These are phyloP conservation scores for Maniola jurtina DNA, from an alignment of 1,140 invertebrate genomes.

Conservation along the genomic window DNA sequence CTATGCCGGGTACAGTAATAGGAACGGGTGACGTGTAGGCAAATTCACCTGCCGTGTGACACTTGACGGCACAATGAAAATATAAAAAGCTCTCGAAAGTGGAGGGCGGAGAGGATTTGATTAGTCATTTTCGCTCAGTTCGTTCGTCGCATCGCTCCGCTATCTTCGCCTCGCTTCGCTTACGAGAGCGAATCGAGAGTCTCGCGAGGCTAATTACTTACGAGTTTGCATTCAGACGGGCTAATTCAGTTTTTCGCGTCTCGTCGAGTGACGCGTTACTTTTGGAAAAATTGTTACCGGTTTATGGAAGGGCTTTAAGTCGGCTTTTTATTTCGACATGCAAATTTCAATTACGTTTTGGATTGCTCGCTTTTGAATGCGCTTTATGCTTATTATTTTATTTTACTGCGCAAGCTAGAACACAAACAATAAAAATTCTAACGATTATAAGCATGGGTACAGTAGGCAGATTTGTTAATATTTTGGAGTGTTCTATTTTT, in stretches of 20 bases:
- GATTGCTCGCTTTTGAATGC: conserved; percentile 29
- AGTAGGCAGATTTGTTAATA: too few species aligned
- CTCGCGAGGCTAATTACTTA: conserved; percentile 76
- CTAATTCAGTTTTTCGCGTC: conserved; percentile 73
- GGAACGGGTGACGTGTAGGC: conserved; percentile 33
- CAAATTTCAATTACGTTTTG: conserved; percentile 32
- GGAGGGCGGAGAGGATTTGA: conserved; percentile 72
- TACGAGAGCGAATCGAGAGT: conserved; percentile 70
- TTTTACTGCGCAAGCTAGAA: not conserved
- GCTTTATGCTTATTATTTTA: conserved; percentile 12
- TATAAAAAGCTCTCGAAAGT: conserved; percentile 68
- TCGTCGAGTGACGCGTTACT: conserved; percentile 57
- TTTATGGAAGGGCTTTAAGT: conserved; percentile 32
- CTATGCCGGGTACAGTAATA: conserved; percentile 18
- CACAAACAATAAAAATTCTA: not conserved
- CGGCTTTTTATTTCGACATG: conserved; percentile 33
- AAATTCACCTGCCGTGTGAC: conserved; percentile 55
- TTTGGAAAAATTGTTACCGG: conserved; percentile 37
- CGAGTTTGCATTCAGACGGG: conserved; percentile 70
- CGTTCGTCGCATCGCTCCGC: conserved; percentile 55
- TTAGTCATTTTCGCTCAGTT: conserved; percentile 72
- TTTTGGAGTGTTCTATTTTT: too few species aligned
- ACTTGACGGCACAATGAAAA: conserved; percentile 70
- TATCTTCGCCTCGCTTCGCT: conserved; percentile 70
- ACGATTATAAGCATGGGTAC: not conserved